Evolutionary conservation across 2,888 invertebrate species (phyloP).

Genomic region (Caenorhabditis sp.): DNA sequence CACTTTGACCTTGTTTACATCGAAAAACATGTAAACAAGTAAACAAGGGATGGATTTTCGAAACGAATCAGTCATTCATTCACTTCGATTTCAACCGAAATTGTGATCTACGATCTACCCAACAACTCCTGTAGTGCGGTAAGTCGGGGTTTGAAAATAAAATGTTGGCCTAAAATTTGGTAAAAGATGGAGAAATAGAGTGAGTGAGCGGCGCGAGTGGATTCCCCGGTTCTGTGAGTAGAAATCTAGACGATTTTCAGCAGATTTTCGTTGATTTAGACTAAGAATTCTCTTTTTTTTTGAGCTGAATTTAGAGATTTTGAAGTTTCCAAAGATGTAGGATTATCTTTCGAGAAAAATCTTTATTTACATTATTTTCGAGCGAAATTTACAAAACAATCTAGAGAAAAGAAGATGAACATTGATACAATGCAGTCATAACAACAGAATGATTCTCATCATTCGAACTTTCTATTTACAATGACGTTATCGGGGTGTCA

Average conservation of each 20-base stretch:
- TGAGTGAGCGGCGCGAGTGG: background rate
- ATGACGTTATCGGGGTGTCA: constrained; percentile 1
- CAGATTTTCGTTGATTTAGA: too few species aligned
- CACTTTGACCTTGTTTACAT: background rate
- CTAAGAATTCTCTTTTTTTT: too few species aligned
- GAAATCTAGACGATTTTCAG: too few species aligned
- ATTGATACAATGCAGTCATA: constrained; percentile 23
- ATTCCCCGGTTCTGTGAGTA: background rate
- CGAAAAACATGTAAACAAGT: background rate
- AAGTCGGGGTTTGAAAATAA: too few species aligned
- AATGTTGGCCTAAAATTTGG: background rate
- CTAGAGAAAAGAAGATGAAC: background rate
- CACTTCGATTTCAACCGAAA: background rate
- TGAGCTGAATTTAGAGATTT: background rate
- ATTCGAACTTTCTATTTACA: constrained; percentile 18
- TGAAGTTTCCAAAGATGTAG: background rate
- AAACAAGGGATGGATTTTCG: background rate
- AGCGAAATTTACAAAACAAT: background rate
- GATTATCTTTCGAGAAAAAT: constrained; percentile 12
- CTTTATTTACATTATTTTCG: constrained; percentile 14
- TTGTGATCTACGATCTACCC: constrained; percentile 1
- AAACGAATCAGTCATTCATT: background rate
- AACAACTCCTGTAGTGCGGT: background rate
- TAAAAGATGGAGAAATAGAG: background rate
- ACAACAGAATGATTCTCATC: constrained; percentile 3